Conservation (phyloP, 2,888 invertebrate species). For the Chymomyza procnemis region DNA sequence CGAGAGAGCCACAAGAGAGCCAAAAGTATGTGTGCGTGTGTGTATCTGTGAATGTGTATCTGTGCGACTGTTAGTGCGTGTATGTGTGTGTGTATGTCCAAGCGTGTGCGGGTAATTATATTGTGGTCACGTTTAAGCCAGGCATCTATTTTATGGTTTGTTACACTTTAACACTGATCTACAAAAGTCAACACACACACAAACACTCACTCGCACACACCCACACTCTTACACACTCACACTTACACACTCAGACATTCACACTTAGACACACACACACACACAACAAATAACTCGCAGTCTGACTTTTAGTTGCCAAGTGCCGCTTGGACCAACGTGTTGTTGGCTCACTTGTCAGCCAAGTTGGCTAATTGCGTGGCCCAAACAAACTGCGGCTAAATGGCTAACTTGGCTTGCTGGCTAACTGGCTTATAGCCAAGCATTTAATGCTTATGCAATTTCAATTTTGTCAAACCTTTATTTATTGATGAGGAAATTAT, state of each 20-base stretch:
- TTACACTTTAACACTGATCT: constrained; percentile 67
- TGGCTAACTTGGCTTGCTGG: background rate
- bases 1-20: constrained; percentile 17
- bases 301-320: background rate
- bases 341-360: background rate
- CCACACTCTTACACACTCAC: too few species aligned
- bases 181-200: constrained; percentile 19
- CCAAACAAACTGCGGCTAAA: background rate
- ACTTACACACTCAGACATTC: too few species aligned
- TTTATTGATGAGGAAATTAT: constrained; percentile 1
- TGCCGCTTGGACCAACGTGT: background rate
- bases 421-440: background rate
- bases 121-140: constrained; percentile 72
- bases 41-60: constrained; percentile 19
- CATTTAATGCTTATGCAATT: constrained; percentile 11
- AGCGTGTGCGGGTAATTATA: constrained; percentile 65
- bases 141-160: constrained; percentile 73
- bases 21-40: constrained; percentile 24
- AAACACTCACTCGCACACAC: too few species aligned
- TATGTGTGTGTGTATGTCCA: constrained; percentile 23
- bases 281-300: background rate
- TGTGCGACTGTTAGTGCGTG: background rate
- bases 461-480: background rate
- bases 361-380: background rate
- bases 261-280: too few species aligned